phyloP scores from a whole-genome alignment of 2,888 invertebrate genomes.

The Ametastegia equiseti region DNA sequence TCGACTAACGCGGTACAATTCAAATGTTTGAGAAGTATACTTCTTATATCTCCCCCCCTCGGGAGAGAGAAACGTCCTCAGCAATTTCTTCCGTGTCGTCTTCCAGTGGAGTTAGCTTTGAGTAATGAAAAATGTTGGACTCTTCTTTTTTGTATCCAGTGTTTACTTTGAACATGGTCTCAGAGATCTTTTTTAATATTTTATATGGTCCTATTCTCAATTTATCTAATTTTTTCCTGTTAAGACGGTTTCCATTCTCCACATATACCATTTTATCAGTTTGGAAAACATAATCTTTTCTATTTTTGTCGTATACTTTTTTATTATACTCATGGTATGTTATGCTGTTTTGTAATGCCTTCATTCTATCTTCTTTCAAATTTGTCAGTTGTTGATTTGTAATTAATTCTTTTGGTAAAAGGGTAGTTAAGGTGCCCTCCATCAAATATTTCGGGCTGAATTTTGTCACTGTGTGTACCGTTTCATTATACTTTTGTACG shows the following conservation, averaged over 20 bases:
- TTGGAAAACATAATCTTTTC: conserved; percentile 55
- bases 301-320: background rate
- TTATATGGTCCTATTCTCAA: conserved; percentile 54
- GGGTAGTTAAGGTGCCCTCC: conserved; percentile 57
- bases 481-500: conserved; percentile 64
- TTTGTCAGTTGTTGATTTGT: conserved; percentile 46
- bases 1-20: too few relatives aligned
- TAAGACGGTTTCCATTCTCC: conserved; percentile 57
- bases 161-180: conserved; percentile 50
- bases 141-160: background rate
- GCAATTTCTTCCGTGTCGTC: too few relatives aligned
- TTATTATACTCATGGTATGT: conserved; percentile 37
- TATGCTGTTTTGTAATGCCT: background rate
- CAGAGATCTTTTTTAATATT: conserved; percentile 52
- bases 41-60: too few relatives aligned
- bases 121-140: background rate
- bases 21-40: too few relatives aligned
- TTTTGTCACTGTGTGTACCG: conserved; percentile 62
- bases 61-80: too few relatives aligned
- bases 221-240: conserved; percentile 57
- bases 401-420: conserved; percentile 57
- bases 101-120: conserved; percentile 2
- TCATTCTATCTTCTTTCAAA: conserved; percentile 47
- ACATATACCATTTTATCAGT: conserved; percentile 59
- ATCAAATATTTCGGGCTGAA: conserved; percentile 62